Evolutionary conservation across 2,888 invertebrate species (phyloP).

Genomic region (Erannis defoliaria): DNA sequence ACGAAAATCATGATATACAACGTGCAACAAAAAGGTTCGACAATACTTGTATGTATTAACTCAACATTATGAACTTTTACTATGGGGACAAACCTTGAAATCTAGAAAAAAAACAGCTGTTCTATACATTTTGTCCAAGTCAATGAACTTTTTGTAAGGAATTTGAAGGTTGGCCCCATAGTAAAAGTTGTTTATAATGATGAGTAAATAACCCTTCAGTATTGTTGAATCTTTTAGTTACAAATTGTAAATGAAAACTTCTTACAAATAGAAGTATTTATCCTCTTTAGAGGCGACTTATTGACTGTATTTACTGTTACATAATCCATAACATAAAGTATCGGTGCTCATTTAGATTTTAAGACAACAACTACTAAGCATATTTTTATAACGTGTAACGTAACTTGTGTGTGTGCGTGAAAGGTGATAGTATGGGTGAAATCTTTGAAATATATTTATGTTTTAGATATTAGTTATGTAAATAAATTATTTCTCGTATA

Average conservation of each 20-base stretch:
- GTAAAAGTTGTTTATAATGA: too few species aligned
- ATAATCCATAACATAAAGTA: conserved; percentile 31
- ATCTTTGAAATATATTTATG: conserved; percentile 65
- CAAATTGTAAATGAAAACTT: not conserved
- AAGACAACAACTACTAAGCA: conserved; percentile 49
- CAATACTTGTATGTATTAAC: too few species aligned
- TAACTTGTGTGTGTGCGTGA: conserved; percentile 41
- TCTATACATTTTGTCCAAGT: not conserved
- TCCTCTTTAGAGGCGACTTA: conserved; percentile 18
- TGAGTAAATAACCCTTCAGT: too few species aligned
- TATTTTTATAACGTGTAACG: conserved; percentile 42
- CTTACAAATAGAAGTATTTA: conserved; percentile 1
- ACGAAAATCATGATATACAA: not conserved
- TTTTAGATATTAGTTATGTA: conserved; percentile 75
- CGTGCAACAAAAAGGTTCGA: too few species aligned
- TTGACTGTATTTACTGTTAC: conserved; percentile 38
- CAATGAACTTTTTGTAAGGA: too few species aligned
- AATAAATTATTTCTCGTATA: conserved; percentile 72
- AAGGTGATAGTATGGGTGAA: conserved; percentile 43
- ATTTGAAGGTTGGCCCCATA: too few species aligned
- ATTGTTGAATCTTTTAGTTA: too few species aligned
- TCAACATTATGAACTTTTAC: too few species aligned
- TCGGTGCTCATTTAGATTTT: conserved; percentile 66
- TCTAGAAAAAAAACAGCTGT: too few species aligned
- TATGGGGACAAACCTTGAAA: too few species aligned